These are phyloP conservation scores for Campylomormyrus numenius DNA, from an alignment of 2,113 vertebrate genomes.

Conservation along the genomic window DNA sequence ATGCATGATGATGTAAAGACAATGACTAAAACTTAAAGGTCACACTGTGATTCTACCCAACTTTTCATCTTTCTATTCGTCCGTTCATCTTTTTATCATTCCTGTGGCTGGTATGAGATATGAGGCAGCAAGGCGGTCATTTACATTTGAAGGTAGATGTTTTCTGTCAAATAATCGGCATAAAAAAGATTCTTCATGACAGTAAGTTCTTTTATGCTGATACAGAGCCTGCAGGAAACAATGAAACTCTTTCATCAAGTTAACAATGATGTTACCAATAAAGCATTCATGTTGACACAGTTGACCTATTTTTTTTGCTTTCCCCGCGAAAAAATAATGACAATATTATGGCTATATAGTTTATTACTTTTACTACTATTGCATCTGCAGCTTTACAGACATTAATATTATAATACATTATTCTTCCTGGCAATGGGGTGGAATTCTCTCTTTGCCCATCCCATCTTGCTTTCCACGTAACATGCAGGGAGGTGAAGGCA, in stretches of 20 bases:
- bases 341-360: background rate
- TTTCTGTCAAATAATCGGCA: background rate
- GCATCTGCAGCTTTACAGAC: background rate
- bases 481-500: background rate
- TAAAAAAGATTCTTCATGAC: background rate
- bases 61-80: background rate
- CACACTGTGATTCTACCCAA: background rate
- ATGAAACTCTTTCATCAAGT: background rate
- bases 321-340: background rate
- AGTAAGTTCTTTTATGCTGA: background rate
- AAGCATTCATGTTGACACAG: background rate
- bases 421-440: background rate
- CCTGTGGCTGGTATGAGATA: background rate
- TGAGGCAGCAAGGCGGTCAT: background rate
- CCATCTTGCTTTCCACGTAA: background rate
- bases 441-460: background rate
- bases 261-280: background rate
- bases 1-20: background rate
- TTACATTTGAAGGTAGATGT: background rate
- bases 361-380: background rate
- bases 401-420: background rate
- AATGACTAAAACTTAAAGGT: background rate
- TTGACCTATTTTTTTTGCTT: background rate
- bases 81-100: background rate
- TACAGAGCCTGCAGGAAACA: background rate